phyloP scores from a whole-genome alignment of 2,888 invertebrate species.

The Plagodis dolabraria region DNA sequence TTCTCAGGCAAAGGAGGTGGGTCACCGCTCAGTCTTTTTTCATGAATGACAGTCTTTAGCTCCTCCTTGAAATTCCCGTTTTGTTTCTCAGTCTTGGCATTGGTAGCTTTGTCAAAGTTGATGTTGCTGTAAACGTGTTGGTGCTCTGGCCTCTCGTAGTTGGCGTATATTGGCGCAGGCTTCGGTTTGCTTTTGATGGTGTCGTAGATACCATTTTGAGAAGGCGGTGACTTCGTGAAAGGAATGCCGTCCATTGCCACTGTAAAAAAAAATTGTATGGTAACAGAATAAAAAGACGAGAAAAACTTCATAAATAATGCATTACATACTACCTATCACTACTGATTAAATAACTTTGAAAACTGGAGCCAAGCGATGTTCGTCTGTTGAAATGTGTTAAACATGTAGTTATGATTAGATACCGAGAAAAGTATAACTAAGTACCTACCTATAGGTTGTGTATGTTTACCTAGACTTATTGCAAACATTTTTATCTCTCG shows the following conservation, averaged over 20 bases:
- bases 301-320: too few species aligned
- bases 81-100: slow-evolving; percentile 66
- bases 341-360: too few species aligned
- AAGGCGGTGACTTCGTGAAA: slow-evolving; percentile 58
- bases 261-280: slow-evolving; percentile 49
- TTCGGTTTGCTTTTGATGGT: slow-evolving; percentile 41
- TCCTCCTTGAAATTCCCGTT: slow-evolving; percentile 72
- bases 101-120: slow-evolving; percentile 61
- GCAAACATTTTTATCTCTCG: too few species aligned
- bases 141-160: slow-evolving; percentile 62
- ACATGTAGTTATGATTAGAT: too few species aligned
- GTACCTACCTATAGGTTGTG: too few species aligned
- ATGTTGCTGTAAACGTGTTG: slow-evolving; percentile 68
- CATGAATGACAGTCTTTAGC: slow-evolving; percentile 68
- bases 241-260: slow-evolving; percentile 78
- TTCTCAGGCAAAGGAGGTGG: slow-evolving; percentile 72
- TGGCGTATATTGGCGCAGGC: slow-evolving; percentile 68
- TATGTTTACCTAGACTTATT: too few species aligned
- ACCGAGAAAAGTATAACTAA: too few species aligned
- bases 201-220: slow-evolving; percentile 65
- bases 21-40: slow-evolving; percentile 68
- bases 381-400: too few species aligned
- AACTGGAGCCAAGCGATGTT: too few species aligned
- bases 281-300: too few species aligned
- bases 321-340: too few species aligned